Percentiles rank a stretch among this genome's conserved stretches.
Conservation (phyloP, 2,113 vertebrate genomes). For the Oncorhynchus nerka region DNA sequence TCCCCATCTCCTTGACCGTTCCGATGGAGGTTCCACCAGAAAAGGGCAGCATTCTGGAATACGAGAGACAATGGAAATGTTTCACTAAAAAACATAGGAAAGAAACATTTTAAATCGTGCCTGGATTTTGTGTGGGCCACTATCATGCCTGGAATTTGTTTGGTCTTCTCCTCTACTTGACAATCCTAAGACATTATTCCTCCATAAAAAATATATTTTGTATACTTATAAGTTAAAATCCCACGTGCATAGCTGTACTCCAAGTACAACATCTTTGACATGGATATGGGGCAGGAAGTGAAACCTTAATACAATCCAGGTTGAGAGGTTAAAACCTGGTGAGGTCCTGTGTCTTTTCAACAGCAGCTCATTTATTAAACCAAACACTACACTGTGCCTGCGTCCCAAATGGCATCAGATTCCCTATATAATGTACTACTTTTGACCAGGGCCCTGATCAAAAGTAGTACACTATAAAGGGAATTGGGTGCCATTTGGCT, state of each 20-base stretch:
- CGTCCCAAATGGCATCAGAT: too few species aligned
- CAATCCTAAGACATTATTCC: background rate
- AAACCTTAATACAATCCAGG: conserved; percentile 22
- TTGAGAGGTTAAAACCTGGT: conserved; percentile 31
- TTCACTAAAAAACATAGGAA: conserved; percentile 6
- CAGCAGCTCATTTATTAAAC: conserved; percentile 28
- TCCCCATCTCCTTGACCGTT: conserved; percentile 82
- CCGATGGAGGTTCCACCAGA: conserved; percentile 95
- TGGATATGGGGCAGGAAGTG: background rate
- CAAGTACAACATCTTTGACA: background rate
- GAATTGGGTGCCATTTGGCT: background rate
- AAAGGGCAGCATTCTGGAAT: conserved; percentile 86
- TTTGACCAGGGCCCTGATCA: background rate
- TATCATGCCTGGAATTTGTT: background rate
- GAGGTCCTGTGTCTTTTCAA: conserved; percentile 11
- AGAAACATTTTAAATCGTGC: background rate
- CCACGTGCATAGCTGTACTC: background rate
- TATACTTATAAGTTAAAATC: background rate
- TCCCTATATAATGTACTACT: too few species aligned
- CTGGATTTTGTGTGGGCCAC: background rate
- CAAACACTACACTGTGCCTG: background rate
- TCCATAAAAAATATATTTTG: too few species aligned
- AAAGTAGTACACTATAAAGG: background rate
- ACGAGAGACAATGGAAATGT: background rate
- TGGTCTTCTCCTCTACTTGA: background rate